phyloP scores from a whole-genome alignment of 2,113 vertebrate species.

The Toxostoma redivivum region DNA sequence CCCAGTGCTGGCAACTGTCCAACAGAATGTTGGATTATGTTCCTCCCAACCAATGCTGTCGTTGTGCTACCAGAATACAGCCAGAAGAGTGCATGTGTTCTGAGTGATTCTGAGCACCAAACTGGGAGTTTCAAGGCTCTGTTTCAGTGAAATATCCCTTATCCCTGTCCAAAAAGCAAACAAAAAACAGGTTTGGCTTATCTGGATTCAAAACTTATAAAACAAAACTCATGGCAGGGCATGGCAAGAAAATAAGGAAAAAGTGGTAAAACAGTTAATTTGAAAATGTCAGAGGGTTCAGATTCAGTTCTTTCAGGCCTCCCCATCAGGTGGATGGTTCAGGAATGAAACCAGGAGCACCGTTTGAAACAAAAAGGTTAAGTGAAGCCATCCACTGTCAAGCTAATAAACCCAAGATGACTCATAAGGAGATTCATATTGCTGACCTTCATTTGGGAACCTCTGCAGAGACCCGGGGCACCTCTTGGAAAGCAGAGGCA shows the following conservation, averaged over 20 bases:
- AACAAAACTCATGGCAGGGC: not conserved
- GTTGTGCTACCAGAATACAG: not conserved
- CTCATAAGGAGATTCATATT: not conserved
- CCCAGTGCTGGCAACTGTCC: accelerated
- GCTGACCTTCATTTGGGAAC: not conserved
- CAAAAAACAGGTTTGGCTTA: not conserved
- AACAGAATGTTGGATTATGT: not conserved
- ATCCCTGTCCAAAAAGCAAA: not conserved
- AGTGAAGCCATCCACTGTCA: not conserved
- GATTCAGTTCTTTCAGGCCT: not conserved
- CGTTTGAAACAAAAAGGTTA: not conserved
- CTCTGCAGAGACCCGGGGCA: not conserved
- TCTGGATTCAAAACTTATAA: not conserved
- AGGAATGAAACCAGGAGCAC: not conserved
- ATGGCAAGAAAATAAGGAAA: not conserved
- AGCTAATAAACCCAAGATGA: not conserved
- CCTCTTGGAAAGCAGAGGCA: not conserved
- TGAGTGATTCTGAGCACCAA: not conserved
- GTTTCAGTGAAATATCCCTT: not conserved
- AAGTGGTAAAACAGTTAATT: not conserved
- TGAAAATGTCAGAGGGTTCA: not conserved
- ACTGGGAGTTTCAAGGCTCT: not conserved
- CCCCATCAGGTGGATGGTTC: not conserved
- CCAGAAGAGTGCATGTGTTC: not conserved
- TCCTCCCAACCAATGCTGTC: not conserved